These are phyloP conservation scores for Rallus limicola DNA, from an alignment of 2,113 vertebrate genomes.

Conservation along the genomic window DNA sequence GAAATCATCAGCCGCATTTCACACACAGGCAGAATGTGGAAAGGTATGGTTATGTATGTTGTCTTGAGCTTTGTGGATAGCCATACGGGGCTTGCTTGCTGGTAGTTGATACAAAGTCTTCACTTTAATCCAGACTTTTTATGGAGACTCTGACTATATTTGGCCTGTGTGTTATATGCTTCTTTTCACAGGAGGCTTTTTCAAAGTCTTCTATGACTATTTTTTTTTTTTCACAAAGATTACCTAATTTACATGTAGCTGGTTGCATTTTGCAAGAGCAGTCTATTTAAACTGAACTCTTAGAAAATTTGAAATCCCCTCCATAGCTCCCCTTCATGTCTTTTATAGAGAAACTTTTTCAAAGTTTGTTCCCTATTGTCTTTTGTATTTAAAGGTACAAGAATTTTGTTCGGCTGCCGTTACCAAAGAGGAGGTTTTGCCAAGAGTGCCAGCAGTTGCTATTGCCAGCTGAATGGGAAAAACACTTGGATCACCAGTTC, in stretches of 20 bases:
- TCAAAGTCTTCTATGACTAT: not conserved
- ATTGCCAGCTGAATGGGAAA: slow-evolving; percentile 73
- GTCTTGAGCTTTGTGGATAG: not conserved
- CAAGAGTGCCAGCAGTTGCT: slow-evolving; percentile 86
- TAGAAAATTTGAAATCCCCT: not conserved
- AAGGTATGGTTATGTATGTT: slow-evolving; percentile 75
- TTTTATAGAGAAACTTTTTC: not conserved
- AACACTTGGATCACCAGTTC: slow-evolving; percentile 76
- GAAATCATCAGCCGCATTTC: slow-evolving; percentile 74
- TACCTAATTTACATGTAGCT: not conserved
- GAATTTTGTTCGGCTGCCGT: slow-evolving; percentile 77
- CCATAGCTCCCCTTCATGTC: not conserved
- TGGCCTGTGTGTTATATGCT: not conserved
- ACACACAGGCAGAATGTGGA: slow-evolving; percentile 79
- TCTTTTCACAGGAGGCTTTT: not conserved
- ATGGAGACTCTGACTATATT: not conserved
- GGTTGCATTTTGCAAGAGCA: not conserved
- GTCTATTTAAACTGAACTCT: not conserved
- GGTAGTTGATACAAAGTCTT: not conserved
- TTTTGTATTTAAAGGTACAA: slow-evolving; percentile 78
- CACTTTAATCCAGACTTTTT: not conserved
- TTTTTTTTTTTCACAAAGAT: not conserved
- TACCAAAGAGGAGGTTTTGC: slow-evolving; percentile 86
- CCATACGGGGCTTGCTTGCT: not conserved
- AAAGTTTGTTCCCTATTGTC: not conserved